Evolutionary conservation across 2,113 vertebrate genomes (phyloP).

Genomic region (Ceyx margarethae): DNA sequence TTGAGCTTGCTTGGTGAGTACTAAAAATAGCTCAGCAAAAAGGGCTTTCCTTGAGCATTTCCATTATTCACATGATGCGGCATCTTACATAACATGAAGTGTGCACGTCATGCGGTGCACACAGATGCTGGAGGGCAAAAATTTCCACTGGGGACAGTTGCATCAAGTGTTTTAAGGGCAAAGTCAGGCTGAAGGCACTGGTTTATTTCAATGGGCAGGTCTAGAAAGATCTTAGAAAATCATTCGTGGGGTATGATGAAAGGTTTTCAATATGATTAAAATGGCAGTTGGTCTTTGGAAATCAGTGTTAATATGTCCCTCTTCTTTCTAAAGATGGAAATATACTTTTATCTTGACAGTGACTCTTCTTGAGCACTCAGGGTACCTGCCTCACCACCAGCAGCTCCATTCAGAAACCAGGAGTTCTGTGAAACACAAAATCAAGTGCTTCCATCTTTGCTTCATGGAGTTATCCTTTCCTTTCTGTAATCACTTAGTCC

Average conservation of each 20-base stretch:
- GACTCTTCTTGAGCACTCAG: not conserved
- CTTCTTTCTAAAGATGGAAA: not conserved
- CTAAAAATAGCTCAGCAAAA: constrained; percentile 60
- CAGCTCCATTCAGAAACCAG: not conserved
- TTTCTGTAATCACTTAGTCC: not conserved
- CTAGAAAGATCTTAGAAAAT: not conserved
- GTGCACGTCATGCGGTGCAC: not conserved
- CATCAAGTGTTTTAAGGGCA: constrained; percentile 3
- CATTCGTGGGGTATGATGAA: not conserved
- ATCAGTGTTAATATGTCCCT: not conserved
- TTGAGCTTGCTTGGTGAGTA: not conserved
- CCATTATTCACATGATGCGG: constrained; percentile 67
- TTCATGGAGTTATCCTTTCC: not conserved
- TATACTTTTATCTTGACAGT: not conserved
- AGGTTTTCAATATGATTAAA: not conserved
- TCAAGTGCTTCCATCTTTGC: not conserved
- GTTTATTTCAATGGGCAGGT: not conserved
- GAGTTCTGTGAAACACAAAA: fast-evolving
- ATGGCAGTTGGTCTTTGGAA: not conserved
- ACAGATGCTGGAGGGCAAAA: not conserved
- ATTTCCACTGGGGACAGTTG: not conserved
- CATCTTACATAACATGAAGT: constrained; percentile 45
- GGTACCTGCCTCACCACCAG: not conserved
- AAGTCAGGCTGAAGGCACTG: not conserved
- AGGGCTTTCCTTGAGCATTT: constrained; percentile 65